Conservation (phyloP, 2,888 invertebrate species). For the Azorinus chamasolen region DNA sequence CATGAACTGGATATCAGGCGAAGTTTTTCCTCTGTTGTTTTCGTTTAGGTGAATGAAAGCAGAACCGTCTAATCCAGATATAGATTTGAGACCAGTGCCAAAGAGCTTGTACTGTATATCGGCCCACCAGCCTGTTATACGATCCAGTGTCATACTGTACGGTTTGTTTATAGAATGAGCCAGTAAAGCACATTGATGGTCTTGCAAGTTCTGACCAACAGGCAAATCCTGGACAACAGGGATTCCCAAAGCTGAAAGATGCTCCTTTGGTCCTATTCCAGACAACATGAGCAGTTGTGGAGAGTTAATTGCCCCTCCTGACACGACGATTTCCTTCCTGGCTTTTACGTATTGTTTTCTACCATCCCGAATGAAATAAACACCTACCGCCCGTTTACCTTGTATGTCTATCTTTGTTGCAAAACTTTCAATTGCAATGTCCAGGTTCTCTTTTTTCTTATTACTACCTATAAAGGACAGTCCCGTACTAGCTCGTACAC, state of each 20-base stretch:
- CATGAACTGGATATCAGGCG: slow-evolving; percentile 31
- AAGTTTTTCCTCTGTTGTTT: not conserved
- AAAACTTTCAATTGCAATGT: slow-evolving; percentile 10
- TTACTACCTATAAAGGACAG: slow-evolving; percentile 12
- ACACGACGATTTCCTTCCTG: slow-evolving; percentile 77
- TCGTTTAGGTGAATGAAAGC: slow-evolving; percentile 12
- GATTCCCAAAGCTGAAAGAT: slow-evolving; percentile 80
- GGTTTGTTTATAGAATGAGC: slow-evolving; percentile 12
- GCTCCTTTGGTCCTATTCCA: slow-evolving; percentile 84
- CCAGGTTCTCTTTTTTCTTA: slow-evolving; percentile 6
- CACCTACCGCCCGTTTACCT: slow-evolving; percentile 17
- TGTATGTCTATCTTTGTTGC: slow-evolving; percentile 23
- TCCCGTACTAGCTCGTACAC: slow-evolving; percentile 58
- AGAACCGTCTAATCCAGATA: slow-evolving; percentile 2
- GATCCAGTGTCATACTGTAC: not conserved
- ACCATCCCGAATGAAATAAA: slow-evolving; percentile 13
- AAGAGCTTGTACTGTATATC: slow-evolving; percentile 17
- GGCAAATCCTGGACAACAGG: slow-evolving; percentile 78
- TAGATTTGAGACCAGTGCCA: slow-evolving; percentile 4
- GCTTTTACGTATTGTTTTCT: slow-evolving; percentile 18
- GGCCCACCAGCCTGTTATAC: not conserved
- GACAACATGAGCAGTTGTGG: slow-evolving; percentile 84
- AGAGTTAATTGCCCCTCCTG: slow-evolving; percentile 84
- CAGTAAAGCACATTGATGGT: slow-evolving; percentile 62
- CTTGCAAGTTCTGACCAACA: slow-evolving; percentile 81